phyloP scores from a whole-genome alignment of 2,113 vertebrate genomes.

The Amia ocellicauda region DNA sequence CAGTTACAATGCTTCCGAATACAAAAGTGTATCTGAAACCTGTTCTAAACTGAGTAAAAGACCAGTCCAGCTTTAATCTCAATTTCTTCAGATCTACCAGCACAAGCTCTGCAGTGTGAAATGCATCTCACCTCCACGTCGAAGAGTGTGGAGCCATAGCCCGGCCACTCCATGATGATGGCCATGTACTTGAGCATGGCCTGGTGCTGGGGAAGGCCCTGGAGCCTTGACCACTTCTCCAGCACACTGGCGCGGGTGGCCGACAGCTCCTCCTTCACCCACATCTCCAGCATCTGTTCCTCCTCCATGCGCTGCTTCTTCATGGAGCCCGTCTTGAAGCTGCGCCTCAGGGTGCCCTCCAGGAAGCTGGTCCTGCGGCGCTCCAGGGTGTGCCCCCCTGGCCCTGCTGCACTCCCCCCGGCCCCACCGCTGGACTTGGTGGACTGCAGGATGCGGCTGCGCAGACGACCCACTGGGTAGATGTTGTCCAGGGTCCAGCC shows the following conservation, averaged over 20 bases:
- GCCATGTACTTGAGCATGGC: slow-evolving; percentile 91
- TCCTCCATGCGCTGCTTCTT: slow-evolving; percentile 89
- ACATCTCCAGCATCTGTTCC: slow-evolving; percentile 93
- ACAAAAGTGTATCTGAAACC: too few species aligned
- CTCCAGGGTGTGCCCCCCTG: slow-evolving; percentile 59
- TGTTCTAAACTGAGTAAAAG: too few species aligned
- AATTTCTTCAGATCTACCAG: too few species aligned
- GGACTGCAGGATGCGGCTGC: slow-evolving; percentile 81
- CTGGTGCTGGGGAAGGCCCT: slow-evolving; percentile 83
- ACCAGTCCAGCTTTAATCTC: too few species aligned
- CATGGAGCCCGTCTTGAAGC: slow-evolving; percentile 84
- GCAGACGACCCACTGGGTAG: slow-evolving; percentile 83
- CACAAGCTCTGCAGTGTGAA: too few species aligned
- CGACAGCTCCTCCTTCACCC: slow-evolving; percentile 88
- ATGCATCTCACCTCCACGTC: slow-evolving; percentile 80
- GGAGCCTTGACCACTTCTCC: slow-evolving; percentile 85
- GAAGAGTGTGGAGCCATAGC: slow-evolving; percentile 88
- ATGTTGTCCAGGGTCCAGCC: slow-evolving; percentile 78
- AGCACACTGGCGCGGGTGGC: slow-evolving; percentile 80
- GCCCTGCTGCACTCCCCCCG: slow-evolving; percentile 42
- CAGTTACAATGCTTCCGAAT: too few species aligned
- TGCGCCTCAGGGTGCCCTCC: slow-evolving; percentile 80
- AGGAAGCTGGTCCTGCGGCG: slow-evolving; percentile 82
- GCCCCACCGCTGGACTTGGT: slow-evolving; percentile 70
- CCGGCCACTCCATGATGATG: slow-evolving; percentile 85